phyloP scores from a whole-genome alignment of 2,113 vertebrate genomes.

The Hippocampus guttulatus region DNA sequence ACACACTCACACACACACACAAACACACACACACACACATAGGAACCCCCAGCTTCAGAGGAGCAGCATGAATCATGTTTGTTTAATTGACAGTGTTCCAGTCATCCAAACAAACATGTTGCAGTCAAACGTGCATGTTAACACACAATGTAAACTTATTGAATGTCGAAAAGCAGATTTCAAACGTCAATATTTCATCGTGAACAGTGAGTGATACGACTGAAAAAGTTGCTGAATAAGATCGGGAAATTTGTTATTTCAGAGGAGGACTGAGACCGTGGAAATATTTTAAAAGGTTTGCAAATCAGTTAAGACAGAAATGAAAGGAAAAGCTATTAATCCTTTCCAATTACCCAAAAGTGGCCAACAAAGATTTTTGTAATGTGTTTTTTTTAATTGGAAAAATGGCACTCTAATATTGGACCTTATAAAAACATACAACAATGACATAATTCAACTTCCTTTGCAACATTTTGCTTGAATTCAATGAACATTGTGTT shows the following conservation, averaged over 20 bases:
- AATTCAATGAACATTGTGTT: too few species aligned
- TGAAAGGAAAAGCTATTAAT: too few species aligned
- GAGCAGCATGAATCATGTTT: conserved; percentile 54
- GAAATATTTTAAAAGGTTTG: too few species aligned
- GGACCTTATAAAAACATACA: too few species aligned
- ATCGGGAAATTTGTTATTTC: background rate
- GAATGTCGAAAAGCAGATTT: background rate
- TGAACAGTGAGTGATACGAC: background rate
- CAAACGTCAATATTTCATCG: background rate
- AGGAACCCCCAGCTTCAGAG: conserved; percentile 37
- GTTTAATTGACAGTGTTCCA: conserved; percentile 57
- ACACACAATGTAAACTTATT: background rate
- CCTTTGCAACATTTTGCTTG: too few species aligned
- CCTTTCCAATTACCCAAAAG: too few species aligned
- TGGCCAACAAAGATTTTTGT: too few species aligned
- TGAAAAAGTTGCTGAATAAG: background rate
- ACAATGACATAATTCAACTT: too few species aligned
- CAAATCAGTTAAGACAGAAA: too few species aligned
- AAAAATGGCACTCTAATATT: too few species aligned
- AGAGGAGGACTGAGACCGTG: too few species aligned
- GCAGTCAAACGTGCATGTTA: background rate
- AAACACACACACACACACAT: conserved; percentile 9
- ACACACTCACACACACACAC: conserved; percentile 43
- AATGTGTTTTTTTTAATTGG: too few species aligned
- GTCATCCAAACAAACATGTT: conserved; percentile 42